phyloP scores from a whole-genome alignment of 2,797 vertebrate genomes.

The Peromyscus aztecus region DNA sequence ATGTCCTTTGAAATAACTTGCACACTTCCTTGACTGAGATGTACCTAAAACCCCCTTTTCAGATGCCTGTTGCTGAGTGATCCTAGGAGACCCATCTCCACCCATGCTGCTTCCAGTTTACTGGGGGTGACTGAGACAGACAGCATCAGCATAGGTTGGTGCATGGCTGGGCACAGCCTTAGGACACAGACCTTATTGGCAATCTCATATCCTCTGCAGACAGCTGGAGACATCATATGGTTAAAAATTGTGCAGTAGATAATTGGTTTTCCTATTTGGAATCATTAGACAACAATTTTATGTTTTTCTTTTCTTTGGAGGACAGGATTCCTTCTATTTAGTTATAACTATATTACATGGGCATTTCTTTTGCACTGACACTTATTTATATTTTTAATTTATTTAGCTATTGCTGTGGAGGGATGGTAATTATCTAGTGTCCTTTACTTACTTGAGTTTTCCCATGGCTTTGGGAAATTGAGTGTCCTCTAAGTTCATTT shows the following conservation, averaged over 20 bases:
- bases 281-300: not conserved
- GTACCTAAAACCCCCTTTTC: slow-evolving; percentile 41
- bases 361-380: not conserved
- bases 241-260: not conserved
- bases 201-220: not conserved
- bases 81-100: not conserved
- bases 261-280: not conserved
- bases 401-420: not conserved
- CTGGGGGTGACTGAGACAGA: not conserved
- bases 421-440: not conserved
- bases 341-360: slow-evolving; percentile 1
- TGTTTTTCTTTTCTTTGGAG: not conserved
- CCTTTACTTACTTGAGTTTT: not conserved
- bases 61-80: not conserved
- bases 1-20: not conserved
- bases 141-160: not conserved
- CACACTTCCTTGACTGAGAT: not conserved
- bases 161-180: not conserved
- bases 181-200: not conserved
- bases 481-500: not conserved
- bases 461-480: not conserved
- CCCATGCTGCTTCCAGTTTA: not conserved
- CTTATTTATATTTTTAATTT: slow-evolving; percentile 36
- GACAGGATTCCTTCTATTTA: not conserved
- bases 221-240: not conserved